Percentiles rank a stretch among this genome's conserved stretches.
Conservation (phyloP, 2,888 invertebrate species). For the Drosophila neotestacea region DNA sequence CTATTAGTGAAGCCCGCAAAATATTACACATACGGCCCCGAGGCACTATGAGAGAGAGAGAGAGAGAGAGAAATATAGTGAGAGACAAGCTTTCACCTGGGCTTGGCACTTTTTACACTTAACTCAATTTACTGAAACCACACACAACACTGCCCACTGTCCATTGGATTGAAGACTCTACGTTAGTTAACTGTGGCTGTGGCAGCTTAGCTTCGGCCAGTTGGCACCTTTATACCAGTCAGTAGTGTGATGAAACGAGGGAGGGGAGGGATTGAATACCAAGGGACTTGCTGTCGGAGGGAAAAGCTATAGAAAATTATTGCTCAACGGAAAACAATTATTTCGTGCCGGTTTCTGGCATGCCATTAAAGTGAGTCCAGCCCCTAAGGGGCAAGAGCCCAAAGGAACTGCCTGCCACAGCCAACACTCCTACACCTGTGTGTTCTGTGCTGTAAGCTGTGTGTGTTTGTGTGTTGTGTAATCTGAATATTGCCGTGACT, state of each 20-base stretch:
- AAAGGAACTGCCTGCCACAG: constrained; percentile 13
- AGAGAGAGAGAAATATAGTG: too few species aligned
- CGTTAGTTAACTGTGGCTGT: not conserved
- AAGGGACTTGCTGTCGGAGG: constrained; percentile 34
- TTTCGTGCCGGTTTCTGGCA: constrained; percentile 65
- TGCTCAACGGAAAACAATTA: constrained; percentile 79
- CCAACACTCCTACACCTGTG: constrained; percentile 6
- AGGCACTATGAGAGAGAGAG: constrained; percentile 9
- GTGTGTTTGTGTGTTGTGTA: constrained; percentile 48
- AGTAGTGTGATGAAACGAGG: too few species aligned
- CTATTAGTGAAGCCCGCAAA: constrained; percentile 56
- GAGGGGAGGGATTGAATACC: constrained; percentile 33
- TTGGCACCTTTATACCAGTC: constrained; percentile 33
- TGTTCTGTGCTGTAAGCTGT: not conserved
- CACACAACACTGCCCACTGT: constrained; percentile 5
- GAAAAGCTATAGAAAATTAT: constrained; percentile 70
- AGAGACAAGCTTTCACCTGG: constrained; percentile 26
- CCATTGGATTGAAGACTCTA: constrained; percentile 5
- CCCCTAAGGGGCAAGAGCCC: constrained; percentile 7
- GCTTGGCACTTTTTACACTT: constrained; percentile 60
- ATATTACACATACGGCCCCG: constrained; percentile 57
- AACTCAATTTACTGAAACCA: constrained; percentile 62
- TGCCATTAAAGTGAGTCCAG: constrained; percentile 60
- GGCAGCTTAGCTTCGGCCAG: constrained; percentile 26
- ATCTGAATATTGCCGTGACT: constrained; percentile 74